Evolutionary conservation across 1,140 invertebrate species (phyloP), one percentile per base, ranked within the genome.

Genomic region (Bilobella aurantiaca): DNA sequence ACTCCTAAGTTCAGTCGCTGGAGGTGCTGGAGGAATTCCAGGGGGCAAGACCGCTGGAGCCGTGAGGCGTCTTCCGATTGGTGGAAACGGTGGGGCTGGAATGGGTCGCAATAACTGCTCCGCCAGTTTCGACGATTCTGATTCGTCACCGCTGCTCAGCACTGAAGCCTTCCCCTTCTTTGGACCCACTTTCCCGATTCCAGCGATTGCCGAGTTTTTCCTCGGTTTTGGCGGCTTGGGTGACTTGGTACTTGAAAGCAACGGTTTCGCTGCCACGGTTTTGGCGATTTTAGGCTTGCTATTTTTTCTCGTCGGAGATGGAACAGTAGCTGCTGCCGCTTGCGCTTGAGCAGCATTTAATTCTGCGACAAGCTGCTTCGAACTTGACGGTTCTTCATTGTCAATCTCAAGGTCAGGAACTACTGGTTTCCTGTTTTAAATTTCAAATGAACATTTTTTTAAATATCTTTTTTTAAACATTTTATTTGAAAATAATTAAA

Each of bases 291-390:
- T 27, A 27, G 62, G 49, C 30, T 62, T 28, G 18, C 61, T 47
- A 25, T 60, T 29, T 58, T 56, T 64, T 34, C 37, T 28, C 31
- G 30, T 56, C 1, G 49, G 47, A 28, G 58, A 59, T 34, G 56
- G 58, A 29, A 69, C 66, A 21, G 69, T 46, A 42, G 63, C 53
- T 12, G 64, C 57, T 62, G 68, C 67, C 27, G 64, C 64, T 58
- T 70, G 63, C 0, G 64, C 62, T 61, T 74, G 67, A 25, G 67
- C 66, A 14, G 69, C 68, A 21, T 67, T 69, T 75, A 80, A 80
- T 58, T 81, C 78, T 31, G 79, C 79, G 0, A 77, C 79, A 0
- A 80, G 62, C 32, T 79, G 80, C 49, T 79, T 78, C 0, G 79
- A 79, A 64, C 80, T 79, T 37, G 78, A 78, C 1, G 78, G 76